Percentiles rank a stretch among this genome's conserved stretches.
Conservation (phyloP, 2,113 vertebrate genomes). For the Tyto alba region DNA sequence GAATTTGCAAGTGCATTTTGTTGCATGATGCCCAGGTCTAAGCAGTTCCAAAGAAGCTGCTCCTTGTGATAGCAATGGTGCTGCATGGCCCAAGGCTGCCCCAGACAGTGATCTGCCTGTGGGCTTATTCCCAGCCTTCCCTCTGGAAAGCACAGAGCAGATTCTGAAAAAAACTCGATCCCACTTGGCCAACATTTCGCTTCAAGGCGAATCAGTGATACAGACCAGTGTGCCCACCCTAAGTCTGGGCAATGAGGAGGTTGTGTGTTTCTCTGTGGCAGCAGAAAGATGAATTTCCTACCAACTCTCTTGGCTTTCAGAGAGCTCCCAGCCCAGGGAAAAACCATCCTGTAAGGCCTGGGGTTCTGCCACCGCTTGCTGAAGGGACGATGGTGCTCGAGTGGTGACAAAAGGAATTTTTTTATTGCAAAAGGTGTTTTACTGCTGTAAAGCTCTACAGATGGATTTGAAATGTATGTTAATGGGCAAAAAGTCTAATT, state of each 20-base stretch:
- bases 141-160: background rate
- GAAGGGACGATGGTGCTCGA: accelerated
- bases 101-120: background rate
- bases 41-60: background rate
- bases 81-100: background rate
- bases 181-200: accelerated
- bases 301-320: accelerated
- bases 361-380: accelerated
- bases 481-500: background rate
- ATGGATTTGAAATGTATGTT: background rate
- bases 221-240: accelerated
- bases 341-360: background rate
- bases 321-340: background rate
- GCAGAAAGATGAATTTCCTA: background rate
- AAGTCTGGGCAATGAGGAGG: accelerated
- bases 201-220: background rate
- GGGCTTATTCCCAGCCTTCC: background rate
- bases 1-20: background rate
- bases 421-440: background rate
- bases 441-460: background rate
- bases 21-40: background rate
- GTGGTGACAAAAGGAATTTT: accelerated
- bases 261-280: background rate
- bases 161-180: background rate
- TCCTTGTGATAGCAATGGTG: background rate